phyloP scores from a whole-genome alignment of 2,797 vertebrate species.

The Dermochelys coriacea region DNA sequence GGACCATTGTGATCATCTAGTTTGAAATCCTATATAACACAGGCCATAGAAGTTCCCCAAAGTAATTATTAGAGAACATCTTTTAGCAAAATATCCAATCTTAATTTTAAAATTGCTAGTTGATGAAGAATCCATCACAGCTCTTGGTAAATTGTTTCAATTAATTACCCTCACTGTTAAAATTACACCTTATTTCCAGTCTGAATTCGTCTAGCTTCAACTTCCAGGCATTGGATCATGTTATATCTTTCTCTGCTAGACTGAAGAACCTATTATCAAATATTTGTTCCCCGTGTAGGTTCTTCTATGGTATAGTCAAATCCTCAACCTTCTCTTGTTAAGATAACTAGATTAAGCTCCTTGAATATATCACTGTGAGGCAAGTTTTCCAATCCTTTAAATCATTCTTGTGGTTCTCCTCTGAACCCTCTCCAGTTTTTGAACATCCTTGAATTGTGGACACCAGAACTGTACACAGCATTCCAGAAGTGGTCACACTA shows the following conservation, averaged over 20 bases:
- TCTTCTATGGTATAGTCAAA: neutral
- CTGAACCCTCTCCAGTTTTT: neutral
- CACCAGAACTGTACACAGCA: neutral
- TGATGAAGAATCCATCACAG: neutral
- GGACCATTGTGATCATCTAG: neutral
- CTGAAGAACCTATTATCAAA: neutral
- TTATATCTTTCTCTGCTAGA: neutral
- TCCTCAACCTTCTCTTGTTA: too few relatives aligned
- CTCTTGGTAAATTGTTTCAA: neutral
- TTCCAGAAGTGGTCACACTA: neutral
- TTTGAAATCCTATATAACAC: neutral
- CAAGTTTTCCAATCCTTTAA: neutral
- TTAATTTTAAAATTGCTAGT: neutral
- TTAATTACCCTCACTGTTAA: neutral
- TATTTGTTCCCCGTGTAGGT: neutral
- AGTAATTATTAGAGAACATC: neutral
- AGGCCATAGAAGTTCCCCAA: neutral
- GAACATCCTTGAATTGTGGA: neutral
- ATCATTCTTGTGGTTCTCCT: neutral
- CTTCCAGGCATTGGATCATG: neutral
- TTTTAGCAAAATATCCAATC: too few relatives aligned
- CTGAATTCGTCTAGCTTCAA: neutral
- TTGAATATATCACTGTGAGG: neutral
- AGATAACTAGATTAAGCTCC: neutral
- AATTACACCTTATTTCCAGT: neutral